Conservation (phyloP, 2,888 invertebrate species). For the Rotaria macrura region DNA sequence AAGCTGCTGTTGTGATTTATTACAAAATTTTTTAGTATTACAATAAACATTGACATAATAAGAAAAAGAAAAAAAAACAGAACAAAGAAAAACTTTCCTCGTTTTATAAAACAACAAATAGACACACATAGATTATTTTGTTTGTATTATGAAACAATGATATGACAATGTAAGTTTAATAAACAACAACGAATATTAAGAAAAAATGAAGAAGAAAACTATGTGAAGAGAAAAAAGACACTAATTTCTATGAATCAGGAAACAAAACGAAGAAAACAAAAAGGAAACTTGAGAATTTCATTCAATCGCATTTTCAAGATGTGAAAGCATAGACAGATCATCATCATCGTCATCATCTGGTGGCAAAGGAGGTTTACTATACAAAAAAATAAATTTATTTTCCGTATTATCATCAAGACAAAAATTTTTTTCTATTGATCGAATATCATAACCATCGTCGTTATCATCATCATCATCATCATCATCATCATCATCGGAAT, state of each 20-base stretch:
- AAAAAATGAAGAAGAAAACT: background rate
- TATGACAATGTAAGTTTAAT: background rate
- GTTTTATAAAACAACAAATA: background rate
- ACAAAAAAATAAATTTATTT: constrained; percentile 1
- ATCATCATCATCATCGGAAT: background rate
- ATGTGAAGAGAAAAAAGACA: background rate
- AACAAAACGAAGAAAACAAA: background rate
- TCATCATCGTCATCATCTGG: background rate
- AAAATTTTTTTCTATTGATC: constrained; percentile 18
- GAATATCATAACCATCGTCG: background rate
- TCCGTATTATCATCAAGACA: background rate
- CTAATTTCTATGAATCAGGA: background rate
- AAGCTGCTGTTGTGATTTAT: background rate
- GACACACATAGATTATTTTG: background rate
- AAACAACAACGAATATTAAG: background rate
- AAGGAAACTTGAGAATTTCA: background rate
- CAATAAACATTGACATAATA: background rate
- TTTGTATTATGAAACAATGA: background rate
- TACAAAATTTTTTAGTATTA: background rate
- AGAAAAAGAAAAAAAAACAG: background rate
- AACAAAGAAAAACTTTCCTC: background rate
- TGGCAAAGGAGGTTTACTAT: background rate
- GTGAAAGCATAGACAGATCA: background rate
- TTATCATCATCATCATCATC: background rate
- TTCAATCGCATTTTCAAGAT: background rate